Percentiles rank a stretch among this genome's conserved stretches.
Evolutionary conservation across 2,113 vertebrate species (phyloP).

Genomic region (Caranx melampygus): DNA sequence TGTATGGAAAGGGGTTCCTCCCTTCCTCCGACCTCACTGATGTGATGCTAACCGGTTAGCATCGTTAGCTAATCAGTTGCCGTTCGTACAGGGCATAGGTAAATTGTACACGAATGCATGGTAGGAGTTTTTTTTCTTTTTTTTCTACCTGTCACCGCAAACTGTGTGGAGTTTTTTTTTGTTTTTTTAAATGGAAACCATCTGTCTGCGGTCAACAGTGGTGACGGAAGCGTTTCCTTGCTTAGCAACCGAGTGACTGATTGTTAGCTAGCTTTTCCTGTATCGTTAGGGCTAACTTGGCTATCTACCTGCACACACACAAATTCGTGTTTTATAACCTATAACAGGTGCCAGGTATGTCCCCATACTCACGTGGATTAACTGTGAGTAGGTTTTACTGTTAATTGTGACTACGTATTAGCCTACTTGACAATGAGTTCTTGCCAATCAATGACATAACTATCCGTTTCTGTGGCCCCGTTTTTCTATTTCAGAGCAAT

Average conservation of each 20-base stretch:
- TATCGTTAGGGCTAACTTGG: no score
- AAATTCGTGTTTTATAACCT: neutral
- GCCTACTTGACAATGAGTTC: no score
- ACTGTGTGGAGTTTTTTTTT: neutral
- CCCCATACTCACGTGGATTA: no score
- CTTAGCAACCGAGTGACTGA: constrained; percentile 35
- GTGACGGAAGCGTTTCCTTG: neutral
- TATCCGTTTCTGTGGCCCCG: neutral
- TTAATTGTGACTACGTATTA: neutral
- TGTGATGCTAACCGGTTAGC: constrained; percentile 75
- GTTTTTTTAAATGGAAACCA: neutral
- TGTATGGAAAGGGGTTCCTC: constrained; percentile 65
- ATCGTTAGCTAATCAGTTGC: constrained; percentile 27
- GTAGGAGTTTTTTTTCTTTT: no score
- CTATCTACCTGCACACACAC: neutral
- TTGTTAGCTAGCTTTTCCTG: neutral
- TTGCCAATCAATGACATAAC: neutral
- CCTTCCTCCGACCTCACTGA: constrained; percentile 59
- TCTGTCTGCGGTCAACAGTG: neutral
- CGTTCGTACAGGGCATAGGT: neutral
- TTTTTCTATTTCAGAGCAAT: constrained; percentile 81
- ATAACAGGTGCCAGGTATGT: neutral
- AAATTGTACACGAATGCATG: neutral
- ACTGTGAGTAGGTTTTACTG: neutral
- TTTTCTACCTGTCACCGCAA: neutral